Conservation (phyloP, 2,888 invertebrate genomes). For the Abrostola tripartita region DNA sequence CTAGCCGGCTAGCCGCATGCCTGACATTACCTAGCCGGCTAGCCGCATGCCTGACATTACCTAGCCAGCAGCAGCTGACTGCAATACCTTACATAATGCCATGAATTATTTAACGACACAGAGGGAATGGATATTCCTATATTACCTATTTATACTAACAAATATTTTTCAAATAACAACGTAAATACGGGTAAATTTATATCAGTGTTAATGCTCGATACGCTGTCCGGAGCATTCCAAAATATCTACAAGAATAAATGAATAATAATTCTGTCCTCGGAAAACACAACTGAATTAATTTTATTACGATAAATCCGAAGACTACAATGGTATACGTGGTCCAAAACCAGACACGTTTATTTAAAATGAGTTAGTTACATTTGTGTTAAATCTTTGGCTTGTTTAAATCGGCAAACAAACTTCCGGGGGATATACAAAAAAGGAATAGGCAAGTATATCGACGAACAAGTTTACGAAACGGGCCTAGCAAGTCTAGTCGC, state of each 20-base stretch:
- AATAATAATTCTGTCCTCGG: slow-evolving; percentile 56
- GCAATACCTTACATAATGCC: slow-evolving; percentile 57
- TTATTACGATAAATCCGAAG: slow-evolving; percentile 26
- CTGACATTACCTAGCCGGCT: slow-evolving; percentile 56
- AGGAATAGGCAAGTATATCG: slow-evolving; percentile 70
- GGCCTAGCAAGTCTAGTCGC: slow-evolving; percentile 70
- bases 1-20: slow-evolving; percentile 53
- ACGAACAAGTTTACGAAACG: slow-evolving; percentile 77
- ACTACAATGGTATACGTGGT: slow-evolving; percentile 35
- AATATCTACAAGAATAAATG: slow-evolving; percentile 61
- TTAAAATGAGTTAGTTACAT: background rate
- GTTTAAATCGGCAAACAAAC: slow-evolving; percentile 50
- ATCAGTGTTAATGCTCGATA: slow-evolving; percentile 43
- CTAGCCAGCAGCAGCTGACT: slow-evolving; percentile 67
- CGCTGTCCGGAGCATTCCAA: slow-evolving; percentile 58
- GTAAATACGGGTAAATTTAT: background rate
- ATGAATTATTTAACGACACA: slow-evolving; percentile 38
- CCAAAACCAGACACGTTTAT: background rate
- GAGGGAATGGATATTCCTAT: slow-evolving; percentile 9
- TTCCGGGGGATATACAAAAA: slow-evolving; percentile 69
- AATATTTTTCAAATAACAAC: slow-evolving; percentile 4
- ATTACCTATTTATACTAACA: slow-evolving; percentile 8
- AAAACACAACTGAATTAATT: slow-evolving; percentile 41
- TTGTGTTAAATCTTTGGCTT: slow-evolving; percentile 33
- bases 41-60: slow-evolving; percentile 45